Base-by-base conservation (phyloP, 2,113 vertebrate species). In the Apus apus region DNA sequence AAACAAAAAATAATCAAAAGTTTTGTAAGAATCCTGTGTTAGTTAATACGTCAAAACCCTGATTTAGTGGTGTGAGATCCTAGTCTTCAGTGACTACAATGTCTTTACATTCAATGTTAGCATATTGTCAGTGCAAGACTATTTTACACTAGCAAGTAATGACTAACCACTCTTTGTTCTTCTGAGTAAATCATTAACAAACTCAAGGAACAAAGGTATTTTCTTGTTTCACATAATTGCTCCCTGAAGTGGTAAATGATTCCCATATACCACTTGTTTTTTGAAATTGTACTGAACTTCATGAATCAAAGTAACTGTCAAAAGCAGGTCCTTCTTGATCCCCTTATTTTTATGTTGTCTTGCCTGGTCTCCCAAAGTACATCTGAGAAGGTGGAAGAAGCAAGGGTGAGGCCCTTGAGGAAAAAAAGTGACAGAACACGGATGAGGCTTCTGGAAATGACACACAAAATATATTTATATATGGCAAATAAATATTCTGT, bases 371-470 rank as follows among this genome's bases (percentile, higher is more conserved):
- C 14, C 62, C 66, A n/a, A 79, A 76, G 26, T 54, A 40, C 4
- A 10, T 62, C n/a, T 72, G 48, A 91, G 50, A 80, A 60, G 46
- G 58, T 34, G 43, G 26, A 13, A 70, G 20, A 82, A 74, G 34
- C 2, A 73, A 18, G 60, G 27, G 78, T 87, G 60, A 88, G 48
- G n/a, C 36, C 88, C 64, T 92, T 94, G 46, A 96, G 48, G 76
- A 78, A 96, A 97, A 97, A 78, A 93, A 74, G 29, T 29, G 58
- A 84, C 62, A 84, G 48, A 45, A 86, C 54, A 25, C 56, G 16
- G 60, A 17, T 94, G 45, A 93, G 51, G 85, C 4, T 92, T 97
- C 87, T 70, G n/a, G 70, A 97, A 89, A 90, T 87, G 5, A 36
- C 5, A 45, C 4, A 38, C 29, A 56, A 29, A 48, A 51, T 11